phyloP scores from a whole-genome alignment of 1,140 invertebrate genomes.

The Hirudo medicinalis region DNA sequence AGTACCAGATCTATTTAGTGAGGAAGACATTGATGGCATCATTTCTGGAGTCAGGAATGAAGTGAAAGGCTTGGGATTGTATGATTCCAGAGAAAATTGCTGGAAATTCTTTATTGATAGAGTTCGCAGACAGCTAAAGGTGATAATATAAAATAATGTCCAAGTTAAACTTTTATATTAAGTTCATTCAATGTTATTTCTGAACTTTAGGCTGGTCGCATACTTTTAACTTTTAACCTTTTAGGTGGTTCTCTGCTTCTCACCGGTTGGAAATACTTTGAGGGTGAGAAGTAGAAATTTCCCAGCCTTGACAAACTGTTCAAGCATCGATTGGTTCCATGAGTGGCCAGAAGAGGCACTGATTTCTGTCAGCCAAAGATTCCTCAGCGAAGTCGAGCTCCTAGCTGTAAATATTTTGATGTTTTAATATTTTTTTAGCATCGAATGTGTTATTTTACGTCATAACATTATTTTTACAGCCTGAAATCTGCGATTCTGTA shows the following conservation, averaged over 20 bases:
- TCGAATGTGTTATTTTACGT: neutral
- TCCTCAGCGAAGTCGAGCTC: conserved; percentile 65
- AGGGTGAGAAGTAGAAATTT: conserved; percentile 81
- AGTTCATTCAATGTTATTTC: neutral
- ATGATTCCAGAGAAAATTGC: conserved; percentile 83
- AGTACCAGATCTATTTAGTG: conserved; percentile 82
- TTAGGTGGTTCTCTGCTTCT: conserved; percentile 74
- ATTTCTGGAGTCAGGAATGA: conserved; percentile 74
- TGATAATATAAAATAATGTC: conserved; percentile 34
- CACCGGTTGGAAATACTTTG: conserved; percentile 78
- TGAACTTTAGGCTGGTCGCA: neutral
- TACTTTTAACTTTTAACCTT: conserved; percentile 1
- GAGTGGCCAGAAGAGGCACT: conserved; percentile 89
- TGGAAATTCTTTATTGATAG: conserved; percentile 92
- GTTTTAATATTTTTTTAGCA: conserved; percentile 6
- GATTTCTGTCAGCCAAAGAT: conserved; percentile 77
- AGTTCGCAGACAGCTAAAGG: conserved; percentile 74
- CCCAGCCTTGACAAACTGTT: conserved; percentile 85
- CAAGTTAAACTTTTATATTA: neutral
- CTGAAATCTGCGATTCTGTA: conserved; percentile 42
- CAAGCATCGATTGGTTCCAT: conserved; percentile 92
- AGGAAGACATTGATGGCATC: conserved; percentile 91
- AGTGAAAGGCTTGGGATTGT: conserved; percentile 63
- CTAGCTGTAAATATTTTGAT: conserved; percentile 50
- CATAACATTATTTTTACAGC: conserved; percentile 26